A percentile compares a stretch with the other conserved stretches of the same genome.
phyloP scores from a whole-genome alignment of 2,888 invertebrate genomes.

The Norana najaformis region DNA sequence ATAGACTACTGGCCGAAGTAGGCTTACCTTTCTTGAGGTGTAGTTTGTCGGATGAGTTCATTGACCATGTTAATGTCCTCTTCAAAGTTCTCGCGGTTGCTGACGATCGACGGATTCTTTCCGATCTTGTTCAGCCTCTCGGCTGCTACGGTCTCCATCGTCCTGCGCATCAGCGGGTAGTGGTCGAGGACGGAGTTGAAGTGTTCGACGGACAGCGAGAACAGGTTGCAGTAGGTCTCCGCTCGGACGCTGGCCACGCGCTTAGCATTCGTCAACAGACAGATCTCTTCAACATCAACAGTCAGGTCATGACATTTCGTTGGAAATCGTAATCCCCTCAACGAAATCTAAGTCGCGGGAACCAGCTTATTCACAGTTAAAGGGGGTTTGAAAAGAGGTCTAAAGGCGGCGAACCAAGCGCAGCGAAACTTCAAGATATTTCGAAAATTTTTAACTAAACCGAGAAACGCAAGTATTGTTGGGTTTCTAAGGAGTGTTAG shows the following conservation, averaged over 20 bases:
- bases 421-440: too few relatives aligned
- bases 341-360: too few relatives aligned
- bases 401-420: too few relatives aligned
- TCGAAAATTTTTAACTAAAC: too few relatives aligned
- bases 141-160: constrained; percentile 98
- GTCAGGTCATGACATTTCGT: constrained; percentile 66
- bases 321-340: too few relatives aligned
- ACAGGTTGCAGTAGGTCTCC: constrained; percentile 97
- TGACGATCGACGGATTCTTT: constrained; percentile 77
- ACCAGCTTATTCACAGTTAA: too few relatives aligned
- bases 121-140: constrained; percentile 97
- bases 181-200: constrained; percentile 97
- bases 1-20: neutral
- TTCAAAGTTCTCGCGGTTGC: constrained; percentile 59
- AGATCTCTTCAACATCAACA: constrained; percentile 74
- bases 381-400: too few relatives aligned
- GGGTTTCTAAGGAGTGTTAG: too few relatives aligned
- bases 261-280: constrained; percentile 91
- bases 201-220: constrained; percentile 95
- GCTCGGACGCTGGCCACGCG: constrained; percentile 49
- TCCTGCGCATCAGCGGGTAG: constrained; percentile 96
- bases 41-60: constrained; percentile 46
- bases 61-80: constrained; percentile 61
- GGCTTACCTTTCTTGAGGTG: constrained; percentile 32
- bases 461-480: too few relatives aligned